Evolutionary conservation across 2,113 vertebrate genomes (phyloP), one percentile per base, ranked within the genome.

Genomic region (Amphiprion ocellaris): DNA sequence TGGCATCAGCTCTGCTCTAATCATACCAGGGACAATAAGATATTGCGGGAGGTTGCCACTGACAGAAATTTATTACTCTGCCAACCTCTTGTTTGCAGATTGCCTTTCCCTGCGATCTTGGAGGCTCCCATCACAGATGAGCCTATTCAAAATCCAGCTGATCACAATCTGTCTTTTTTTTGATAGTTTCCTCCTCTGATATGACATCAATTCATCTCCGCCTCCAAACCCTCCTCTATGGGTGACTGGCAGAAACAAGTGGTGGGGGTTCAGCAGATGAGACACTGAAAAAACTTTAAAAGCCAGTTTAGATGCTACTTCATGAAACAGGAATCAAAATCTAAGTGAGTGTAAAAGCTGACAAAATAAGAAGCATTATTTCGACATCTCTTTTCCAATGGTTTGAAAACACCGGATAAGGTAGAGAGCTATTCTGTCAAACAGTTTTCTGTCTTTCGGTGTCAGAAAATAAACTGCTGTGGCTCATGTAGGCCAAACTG

Each of bases 101-200:
- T 54, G 58, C 62, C 64, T 77, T 81, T 61, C 59, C 49, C 61
- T 67, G 28, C 74, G 55, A 77, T 81, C 58, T 68, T 56, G 21
- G 54, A 89, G 49, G 71, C 52, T 79, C 55, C 53, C 30, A 46
- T 82, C 41, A 37, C 50, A 56, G 66, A 72, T 49, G 21, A 58
- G 63, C 59, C 65, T 59, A 79, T 87, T 86, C 65, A 85, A 82
- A 77, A 89, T 74, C 53, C 78, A 78, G 24, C 6, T 60, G 69
- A 91, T 90, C 77, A 74, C 83, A 81, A 91, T 91, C 87, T 83
- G 14, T 21, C 24, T 49, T 2, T 21, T 11, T 65, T 81, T 30
- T 14, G 33, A 81, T 63, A 68, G 17, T 15, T 44, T 44, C 41
- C 14, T 44, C 55, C 30, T 60, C 54, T 74, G 7, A 70, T 70